Evolutionary conservation across 2,888 invertebrate genomes (phyloP).

Genomic region (Orthosia cruda): DNA sequence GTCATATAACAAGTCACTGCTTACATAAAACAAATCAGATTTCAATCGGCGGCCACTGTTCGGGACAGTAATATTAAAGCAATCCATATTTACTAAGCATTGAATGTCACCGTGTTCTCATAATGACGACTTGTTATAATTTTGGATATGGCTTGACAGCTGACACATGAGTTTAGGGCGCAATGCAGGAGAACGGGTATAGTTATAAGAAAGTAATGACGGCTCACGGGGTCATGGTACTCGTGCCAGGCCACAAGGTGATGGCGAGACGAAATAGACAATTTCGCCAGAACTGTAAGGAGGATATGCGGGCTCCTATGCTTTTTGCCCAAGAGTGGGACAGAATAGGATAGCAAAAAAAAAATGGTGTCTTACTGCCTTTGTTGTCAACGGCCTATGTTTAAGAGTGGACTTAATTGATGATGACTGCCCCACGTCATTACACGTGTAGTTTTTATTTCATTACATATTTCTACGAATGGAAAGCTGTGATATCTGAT

Average conservation of each 20-base stretch:
- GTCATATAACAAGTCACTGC: neutral
- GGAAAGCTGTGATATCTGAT: neutral
- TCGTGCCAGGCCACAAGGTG: no score
- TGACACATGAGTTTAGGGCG: neutral
- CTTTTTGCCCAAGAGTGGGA: no score
- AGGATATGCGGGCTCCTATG: no score
- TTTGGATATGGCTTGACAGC: neutral
- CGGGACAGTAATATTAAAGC: no score
- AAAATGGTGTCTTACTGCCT: no score
- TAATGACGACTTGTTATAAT: neutral
- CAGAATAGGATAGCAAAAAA: no score
- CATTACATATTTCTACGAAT: neutral
- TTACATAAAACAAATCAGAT: neutral
- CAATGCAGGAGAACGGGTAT: no score
- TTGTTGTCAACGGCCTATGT: neutral
- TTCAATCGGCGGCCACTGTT: neutral
- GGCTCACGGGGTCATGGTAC: no score
- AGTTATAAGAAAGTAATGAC: neutral
- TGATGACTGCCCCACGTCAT: neutral
- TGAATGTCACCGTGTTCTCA: neutral
- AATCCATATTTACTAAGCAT: neutral
- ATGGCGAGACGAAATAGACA: no score
- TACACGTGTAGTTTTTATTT: no score
- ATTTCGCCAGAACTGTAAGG: no score
- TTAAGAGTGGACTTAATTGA: neutral